phyloP scores from a whole-genome alignment of 30 jellyfish, hydroid and myxozoan genomes.

The Pseudorhiza aurosa region DNA sequence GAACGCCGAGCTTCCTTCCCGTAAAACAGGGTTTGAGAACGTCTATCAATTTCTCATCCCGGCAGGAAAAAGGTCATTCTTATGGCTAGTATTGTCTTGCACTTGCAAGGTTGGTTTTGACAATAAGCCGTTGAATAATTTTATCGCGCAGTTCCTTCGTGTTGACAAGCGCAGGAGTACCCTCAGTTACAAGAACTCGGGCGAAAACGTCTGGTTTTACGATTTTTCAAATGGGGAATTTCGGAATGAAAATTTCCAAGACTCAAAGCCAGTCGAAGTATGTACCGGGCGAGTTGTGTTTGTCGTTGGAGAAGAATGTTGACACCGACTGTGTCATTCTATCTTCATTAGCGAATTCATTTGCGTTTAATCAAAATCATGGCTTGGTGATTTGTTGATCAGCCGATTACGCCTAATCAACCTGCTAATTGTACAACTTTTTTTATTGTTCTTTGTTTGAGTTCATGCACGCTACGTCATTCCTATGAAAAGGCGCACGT shows the following conservation, averaged over 20 bases:
- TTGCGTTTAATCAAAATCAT: background rate
- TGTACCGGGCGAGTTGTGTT: too few relatives aligned
- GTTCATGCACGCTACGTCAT: too few relatives aligned
- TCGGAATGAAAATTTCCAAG: too few relatives aligned
- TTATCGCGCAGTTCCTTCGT: slow-evolving; percentile 17
- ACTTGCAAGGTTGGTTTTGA: slow-evolving; percentile 17
- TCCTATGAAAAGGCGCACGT: too few relatives aligned
- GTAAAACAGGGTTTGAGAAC: slow-evolving; percentile 45
- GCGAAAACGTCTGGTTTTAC: slow-evolving; percentile 14
- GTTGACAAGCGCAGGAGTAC: background rate
- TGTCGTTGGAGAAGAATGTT: too few relatives aligned
- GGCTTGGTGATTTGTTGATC: background rate
- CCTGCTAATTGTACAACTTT: too few relatives aligned
- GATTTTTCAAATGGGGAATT: background rate
- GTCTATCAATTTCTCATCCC: slow-evolving; percentile 45
- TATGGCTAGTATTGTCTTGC: slow-evolving; percentile 34
- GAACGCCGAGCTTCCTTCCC: slow-evolving; percentile 71
- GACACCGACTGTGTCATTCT: too few relatives aligned
- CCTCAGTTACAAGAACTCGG: background rate
- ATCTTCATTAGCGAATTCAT: too few relatives aligned
- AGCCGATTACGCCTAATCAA: background rate
- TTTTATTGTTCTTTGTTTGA: too few relatives aligned
- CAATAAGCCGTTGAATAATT: slow-evolving; percentile 16
- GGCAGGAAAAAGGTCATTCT: slow-evolving; percentile 75
- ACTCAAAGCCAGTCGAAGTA: too few relatives aligned